These are phyloP conservation scores for Ophioninae sp. DNA, from an alignment of 2,888 invertebrate species.

Conservation along the genomic window DNA sequence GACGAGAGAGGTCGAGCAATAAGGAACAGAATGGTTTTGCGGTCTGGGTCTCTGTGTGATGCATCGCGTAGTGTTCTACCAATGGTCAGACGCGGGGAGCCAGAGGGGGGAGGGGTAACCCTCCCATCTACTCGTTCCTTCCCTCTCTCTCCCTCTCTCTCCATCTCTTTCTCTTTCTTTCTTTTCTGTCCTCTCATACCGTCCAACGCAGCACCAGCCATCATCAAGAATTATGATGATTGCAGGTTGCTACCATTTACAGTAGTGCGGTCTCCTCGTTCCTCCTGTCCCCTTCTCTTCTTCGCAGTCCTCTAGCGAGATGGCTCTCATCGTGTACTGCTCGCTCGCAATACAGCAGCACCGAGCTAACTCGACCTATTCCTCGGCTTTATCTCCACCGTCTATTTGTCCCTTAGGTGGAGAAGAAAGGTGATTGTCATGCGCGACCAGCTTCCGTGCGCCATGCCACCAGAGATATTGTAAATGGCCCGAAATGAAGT, in stretches of 20 bases:
- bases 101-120: slow-evolving; percentile 31
- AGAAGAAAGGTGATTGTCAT: slow-evolving; percentile 21
- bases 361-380: slow-evolving; percentile 38
- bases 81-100: slow-evolving; percentile 16
- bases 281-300: slow-evolving; percentile 60
- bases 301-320: slow-evolving; percentile 39
- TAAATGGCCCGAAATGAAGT: neutral
- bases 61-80: slow-evolving; percentile 40
- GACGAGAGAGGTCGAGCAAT: slow-evolving; percentile 72
- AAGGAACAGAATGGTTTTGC: slow-evolving; percentile 78
- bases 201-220: slow-evolving; percentile 66
- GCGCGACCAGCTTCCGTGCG: neutral
- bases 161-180: slow-evolving; percentile 52
- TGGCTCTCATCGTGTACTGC: slow-evolving; percentile 5
- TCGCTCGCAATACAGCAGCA: slow-evolving; percentile 25
- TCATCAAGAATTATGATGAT: slow-evolving; percentile 79
- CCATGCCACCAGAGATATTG: neutral
- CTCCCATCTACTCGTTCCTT: slow-evolving; percentile 18
- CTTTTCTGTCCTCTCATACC: slow-evolving; percentile 40
- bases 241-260: slow-evolving; percentile 79
- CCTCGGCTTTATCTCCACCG: slow-evolving; percentile 32
- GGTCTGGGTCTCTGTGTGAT: slow-evolving; percentile 68
- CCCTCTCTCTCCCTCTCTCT: no score
- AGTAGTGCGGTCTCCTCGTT: slow-evolving; percentile 74
- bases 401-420: slow-evolving; percentile 29